phyloP scores from a whole-genome alignment of 2,113 vertebrate species.

The Pholis gunnellus region DNA sequence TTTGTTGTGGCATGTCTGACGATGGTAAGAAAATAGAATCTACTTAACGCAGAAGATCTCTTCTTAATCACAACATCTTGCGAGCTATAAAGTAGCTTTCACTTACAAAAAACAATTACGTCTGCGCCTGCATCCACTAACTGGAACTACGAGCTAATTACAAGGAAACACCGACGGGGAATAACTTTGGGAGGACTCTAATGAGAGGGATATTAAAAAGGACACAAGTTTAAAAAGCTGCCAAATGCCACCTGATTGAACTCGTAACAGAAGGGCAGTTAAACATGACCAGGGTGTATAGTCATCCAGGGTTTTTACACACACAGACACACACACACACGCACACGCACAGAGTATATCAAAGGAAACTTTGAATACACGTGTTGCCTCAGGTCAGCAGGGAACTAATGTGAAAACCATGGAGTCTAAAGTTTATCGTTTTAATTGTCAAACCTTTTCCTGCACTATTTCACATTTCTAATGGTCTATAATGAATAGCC shows the following conservation, averaged over 20 bases:
- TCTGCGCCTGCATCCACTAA: not conserved
- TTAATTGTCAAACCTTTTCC: not conserved
- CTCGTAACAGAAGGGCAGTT: conserved; percentile 9
- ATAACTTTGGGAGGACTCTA: conserved; percentile 3
- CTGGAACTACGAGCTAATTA: conserved; percentile 21
- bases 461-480: not conserved
- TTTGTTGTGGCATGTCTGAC: not conserved
- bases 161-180: not conserved
- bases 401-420: not conserved
- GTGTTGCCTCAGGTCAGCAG: not conserved
- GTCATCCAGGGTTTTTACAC: not conserved
- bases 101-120: not conserved
- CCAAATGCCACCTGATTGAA: conserved; percentile 25
- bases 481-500: not conserved
- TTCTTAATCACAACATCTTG: not conserved
- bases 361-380: not conserved
- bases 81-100: not conserved
- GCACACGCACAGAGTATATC: not conserved
- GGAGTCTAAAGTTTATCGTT: not conserved
- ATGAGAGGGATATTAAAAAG: conserved; percentile 19
- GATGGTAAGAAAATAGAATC: not conserved
- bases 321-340: not conserved
- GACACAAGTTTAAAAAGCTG: conserved; percentile 15
- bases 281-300: not conserved
- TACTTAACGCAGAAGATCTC: not conserved